A percentile compares a stretch with the other conserved stretches of the same genome.
phyloP scores from a whole-genome alignment of 2,888 invertebrate genomes.

The Drosophila subquinaria region DNA sequence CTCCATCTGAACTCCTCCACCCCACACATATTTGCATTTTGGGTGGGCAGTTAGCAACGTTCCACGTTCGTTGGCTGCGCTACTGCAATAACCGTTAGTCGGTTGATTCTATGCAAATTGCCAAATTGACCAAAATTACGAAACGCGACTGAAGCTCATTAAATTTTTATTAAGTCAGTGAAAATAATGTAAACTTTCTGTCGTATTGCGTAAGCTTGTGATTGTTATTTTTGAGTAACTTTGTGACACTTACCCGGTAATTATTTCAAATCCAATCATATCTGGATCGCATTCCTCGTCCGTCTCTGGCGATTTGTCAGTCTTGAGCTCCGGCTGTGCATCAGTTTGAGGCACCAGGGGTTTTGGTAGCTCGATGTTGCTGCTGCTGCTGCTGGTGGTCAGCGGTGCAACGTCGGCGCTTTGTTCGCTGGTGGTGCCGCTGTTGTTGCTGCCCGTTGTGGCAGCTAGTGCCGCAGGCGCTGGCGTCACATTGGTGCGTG shows the following conservation, averaged over 20 bases:
- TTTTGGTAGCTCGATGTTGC: conserved; percentile 80
- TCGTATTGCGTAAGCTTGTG: conserved; percentile 31
- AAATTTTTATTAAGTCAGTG: conserved; percentile 34
- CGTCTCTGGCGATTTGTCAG: conserved; percentile 71
- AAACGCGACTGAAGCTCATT: conserved; percentile 43
- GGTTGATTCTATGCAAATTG: conserved; percentile 62
- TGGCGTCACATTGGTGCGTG: conserved; percentile 84
- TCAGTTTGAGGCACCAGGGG: conserved; percentile 72
- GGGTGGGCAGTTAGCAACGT: conserved; percentile 31
- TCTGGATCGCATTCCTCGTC: conserved; percentile 94
- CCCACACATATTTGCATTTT: conserved; percentile 33
- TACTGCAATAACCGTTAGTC: conserved; percentile 37
- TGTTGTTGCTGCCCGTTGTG: conserved; percentile 67
- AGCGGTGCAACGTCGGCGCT: conserved; percentile 40
- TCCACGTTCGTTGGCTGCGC: conserved; percentile 1
- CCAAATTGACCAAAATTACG: conserved; percentile 57
- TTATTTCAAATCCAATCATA: conserved; percentile 96
- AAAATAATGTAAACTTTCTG: conserved; percentile 32
- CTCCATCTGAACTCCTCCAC: conserved; percentile 14
- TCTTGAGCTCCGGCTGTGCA: conserved; percentile 77
- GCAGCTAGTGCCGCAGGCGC: conserved; percentile 62
- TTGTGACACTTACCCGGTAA: conserved; percentile 89
- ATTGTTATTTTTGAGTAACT: neutral
- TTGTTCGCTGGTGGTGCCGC: conserved; percentile 50
- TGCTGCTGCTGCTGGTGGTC: conserved; percentile 36